Conservation (phyloP, 2,113 vertebrate genomes). For the Raphicerus campestris region DNA sequence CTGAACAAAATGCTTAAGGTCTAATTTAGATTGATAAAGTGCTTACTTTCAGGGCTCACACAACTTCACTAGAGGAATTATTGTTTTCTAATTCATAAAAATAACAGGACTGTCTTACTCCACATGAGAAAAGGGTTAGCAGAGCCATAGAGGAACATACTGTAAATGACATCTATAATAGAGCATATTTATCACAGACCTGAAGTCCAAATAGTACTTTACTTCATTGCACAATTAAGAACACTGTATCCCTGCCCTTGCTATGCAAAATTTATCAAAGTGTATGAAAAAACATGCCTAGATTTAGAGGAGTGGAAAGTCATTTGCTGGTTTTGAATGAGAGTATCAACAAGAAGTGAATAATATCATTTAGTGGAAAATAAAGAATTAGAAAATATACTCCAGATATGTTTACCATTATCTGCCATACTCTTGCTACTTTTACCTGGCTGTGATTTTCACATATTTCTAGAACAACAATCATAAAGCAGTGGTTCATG, state of each 20-base stretch:
- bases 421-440: background rate
- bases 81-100: slow-evolving; percentile 54
- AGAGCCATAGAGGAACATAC: background rate
- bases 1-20: slow-evolving; percentile 33
- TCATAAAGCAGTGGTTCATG: background rate
- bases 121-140: background rate
- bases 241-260: background rate
- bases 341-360: background rate
- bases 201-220: background rate
- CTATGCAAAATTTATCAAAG: background rate
- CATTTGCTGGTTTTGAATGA: background rate
- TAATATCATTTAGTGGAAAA: background rate
- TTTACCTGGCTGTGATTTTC: background rate
- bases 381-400: background rate
- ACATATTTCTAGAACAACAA: background rate
- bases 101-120: background rate
- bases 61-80: slow-evolving; percentile 19
- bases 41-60: background rate
- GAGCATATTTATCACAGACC: background rate
- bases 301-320: background rate
- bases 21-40: slow-evolving; percentile 64
- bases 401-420: background rate
- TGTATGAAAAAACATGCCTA: background rate
- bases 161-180: slow-evolving; percentile 11
- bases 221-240: background rate